Evolutionary conservation across 2,113 vertebrate species (phyloP).

Genomic region (Nothoprocta perdicaria): DNA sequence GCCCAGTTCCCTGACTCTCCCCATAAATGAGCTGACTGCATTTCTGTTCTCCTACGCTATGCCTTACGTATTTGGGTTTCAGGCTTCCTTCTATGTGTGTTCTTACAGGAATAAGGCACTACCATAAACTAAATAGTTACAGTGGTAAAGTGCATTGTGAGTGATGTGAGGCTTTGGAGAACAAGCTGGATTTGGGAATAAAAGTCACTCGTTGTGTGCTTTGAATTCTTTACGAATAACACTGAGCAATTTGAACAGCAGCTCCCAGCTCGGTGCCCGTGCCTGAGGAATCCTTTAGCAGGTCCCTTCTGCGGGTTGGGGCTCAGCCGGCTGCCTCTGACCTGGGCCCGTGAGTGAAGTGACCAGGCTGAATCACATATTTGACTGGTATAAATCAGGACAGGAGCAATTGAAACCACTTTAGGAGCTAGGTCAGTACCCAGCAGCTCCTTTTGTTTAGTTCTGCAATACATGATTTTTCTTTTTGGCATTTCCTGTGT

Average conservation of each 20-base stretch:
- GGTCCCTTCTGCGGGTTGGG: background rate
- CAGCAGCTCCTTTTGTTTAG: background rate
- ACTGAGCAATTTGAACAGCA: accelerated
- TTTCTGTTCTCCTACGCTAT: background rate
- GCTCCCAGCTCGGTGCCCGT: background rate
- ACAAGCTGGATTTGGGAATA: background rate
- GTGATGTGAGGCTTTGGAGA: background rate
- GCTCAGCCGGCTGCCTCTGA: background rate
- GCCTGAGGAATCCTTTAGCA: accelerated
- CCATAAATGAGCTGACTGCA: background rate
- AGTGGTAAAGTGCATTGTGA: background rate
- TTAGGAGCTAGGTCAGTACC: background rate
- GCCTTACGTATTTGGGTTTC: background rate
- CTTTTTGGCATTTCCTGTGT: background rate
- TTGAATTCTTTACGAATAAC: background rate
- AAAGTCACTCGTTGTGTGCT: background rate
- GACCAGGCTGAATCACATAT: background rate
- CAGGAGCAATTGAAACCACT: background rate
- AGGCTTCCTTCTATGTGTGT: background rate
- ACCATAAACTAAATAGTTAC: background rate
- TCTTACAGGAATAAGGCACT: background rate
- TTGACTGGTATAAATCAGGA: too few species aligned
- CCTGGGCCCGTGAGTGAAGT: accelerated
- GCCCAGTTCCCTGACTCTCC: background rate
- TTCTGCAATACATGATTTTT: background rate